Evolutionary conservation across 2,888 invertebrate species (phyloP).

Genomic region (Poecilobothrus nobilitatus): DNA sequence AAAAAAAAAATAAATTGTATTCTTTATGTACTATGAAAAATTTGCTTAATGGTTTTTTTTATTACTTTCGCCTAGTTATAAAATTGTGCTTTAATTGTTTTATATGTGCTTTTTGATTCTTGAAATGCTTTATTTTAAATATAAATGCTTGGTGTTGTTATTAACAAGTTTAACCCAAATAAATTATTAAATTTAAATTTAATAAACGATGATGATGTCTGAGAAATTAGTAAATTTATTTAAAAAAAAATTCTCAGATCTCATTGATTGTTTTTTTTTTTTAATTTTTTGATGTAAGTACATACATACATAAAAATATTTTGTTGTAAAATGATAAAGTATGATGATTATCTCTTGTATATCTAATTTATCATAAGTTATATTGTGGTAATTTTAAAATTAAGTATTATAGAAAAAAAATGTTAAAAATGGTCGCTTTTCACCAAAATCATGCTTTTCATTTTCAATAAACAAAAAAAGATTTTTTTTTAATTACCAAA

Average conservation of each 20-base stretch:
- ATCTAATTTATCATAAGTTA: too few relatives aligned
- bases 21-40: too few relatives aligned
- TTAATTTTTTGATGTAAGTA: not conserved
- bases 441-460: not conserved
- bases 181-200: not conserved
- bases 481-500: conserved; percentile 1
- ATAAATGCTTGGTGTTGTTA: not conserved
- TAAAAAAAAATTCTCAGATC: not conserved
- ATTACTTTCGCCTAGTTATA: too few relatives aligned
- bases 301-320: not conserved
- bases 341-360: not conserved
- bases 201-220: not conserved
- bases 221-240: not conserved
- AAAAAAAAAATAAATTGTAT: too few relatives aligned
- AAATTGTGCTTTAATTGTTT: too few relatives aligned
- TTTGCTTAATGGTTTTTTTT: not conserved
- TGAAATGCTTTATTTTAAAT: not conserved
- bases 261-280: not conserved
- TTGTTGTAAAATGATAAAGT: not conserved
- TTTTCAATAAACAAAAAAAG: not conserved
- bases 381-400: too few relatives aligned
- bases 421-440: not conserved
- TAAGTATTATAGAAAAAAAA: not conserved
- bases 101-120: too few relatives aligned
- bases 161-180: not conserved